Evolutionary conservation across 2,113 vertebrate species (phyloP).

Genomic region (Verasper variegatus): DNA sequence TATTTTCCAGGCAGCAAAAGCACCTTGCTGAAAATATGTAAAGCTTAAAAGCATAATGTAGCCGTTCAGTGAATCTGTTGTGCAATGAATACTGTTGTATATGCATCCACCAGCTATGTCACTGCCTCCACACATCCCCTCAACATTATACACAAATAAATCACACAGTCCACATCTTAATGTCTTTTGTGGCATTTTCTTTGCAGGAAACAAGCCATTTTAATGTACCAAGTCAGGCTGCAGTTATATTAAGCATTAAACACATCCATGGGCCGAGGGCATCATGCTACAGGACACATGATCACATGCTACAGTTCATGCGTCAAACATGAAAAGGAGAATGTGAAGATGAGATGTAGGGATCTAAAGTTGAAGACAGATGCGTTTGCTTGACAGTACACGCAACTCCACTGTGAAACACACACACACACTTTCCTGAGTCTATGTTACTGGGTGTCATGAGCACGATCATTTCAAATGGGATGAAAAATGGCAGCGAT

Average conservation of each 20-base stretch:
- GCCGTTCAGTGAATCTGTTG: too few relatives aligned
- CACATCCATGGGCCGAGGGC: neutral
- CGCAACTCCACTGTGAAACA: constrained; percentile 42
- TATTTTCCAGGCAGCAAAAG: too few relatives aligned
- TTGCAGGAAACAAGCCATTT: neutral
- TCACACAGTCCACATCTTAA: too few relatives aligned
- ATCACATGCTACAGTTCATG: constrained; percentile 29
- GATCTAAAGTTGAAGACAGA: constrained; percentile 50
- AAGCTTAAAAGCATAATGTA: too few relatives aligned
- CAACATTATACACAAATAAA: too few relatives aligned
- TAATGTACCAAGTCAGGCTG: neutral
- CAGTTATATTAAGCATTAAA: constrained; percentile 17
- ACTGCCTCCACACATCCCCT: too few relatives aligned
- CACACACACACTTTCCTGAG: constrained; percentile 18
- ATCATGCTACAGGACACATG: neutral
- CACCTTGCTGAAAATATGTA: too few relatives aligned
- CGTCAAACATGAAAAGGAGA: constrained; percentile 28
- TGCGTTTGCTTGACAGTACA: constrained; percentile 57
- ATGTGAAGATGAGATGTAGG: constrained; percentile 12
- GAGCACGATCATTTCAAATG: neutral
- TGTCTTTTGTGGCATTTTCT: too few relatives aligned
- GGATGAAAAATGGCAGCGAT: too few relatives aligned
- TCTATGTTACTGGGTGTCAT: constrained; percentile 35
- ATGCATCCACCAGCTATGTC: too few relatives aligned
- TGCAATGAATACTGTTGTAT: too few relatives aligned